These are phyloP conservation scores for Acronicta psi DNA, from an alignment of 2,888 invertebrate genomes.

Conservation along the genomic window DNA sequence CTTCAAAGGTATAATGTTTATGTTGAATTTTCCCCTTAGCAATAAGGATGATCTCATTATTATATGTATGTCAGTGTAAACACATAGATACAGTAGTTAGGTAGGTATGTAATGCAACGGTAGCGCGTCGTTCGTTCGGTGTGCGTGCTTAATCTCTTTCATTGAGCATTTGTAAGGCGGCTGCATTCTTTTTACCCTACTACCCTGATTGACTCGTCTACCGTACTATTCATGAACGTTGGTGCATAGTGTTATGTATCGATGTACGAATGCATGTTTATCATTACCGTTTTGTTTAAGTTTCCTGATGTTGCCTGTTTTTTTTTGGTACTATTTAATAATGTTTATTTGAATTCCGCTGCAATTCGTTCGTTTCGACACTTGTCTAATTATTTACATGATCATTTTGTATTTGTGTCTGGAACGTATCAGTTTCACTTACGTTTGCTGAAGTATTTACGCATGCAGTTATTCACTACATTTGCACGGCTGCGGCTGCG, in stretches of 20 bases:
- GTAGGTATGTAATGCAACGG: conserved; percentile 56
- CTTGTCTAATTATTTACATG: conserved; percentile 24
- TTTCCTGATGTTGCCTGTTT: conserved; percentile 1
- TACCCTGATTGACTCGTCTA: conserved; percentile 60
- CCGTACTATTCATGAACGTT: conserved; percentile 42
- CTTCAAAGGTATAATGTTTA: conserved; percentile 45
- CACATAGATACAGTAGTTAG: conserved; percentile 38
- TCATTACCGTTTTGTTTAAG: background rate
- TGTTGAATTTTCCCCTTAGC: conserved; percentile 50
- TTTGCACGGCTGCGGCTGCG: conserved; percentile 51
- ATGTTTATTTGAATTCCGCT: conserved; percentile 2
- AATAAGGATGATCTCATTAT: conserved; percentile 71
- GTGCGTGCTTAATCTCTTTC: conserved; percentile 82
- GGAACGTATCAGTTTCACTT: conserved; percentile 75
- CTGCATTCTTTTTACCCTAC: conserved; percentile 63
- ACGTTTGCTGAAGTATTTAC: conserved; percentile 64
- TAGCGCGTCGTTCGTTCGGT: conserved; percentile 62
- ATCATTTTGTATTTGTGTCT: conserved; percentile 38
- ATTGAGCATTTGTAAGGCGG: conserved; percentile 69
- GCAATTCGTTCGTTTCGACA: conserved; percentile 15
- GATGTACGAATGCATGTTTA: conserved; percentile 5
- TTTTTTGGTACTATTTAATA: conserved; percentile 14
- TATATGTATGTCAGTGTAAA: conserved; percentile 70
- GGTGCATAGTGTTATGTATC: conserved; percentile 19
- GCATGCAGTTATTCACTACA: conserved; percentile 74